Conservation (phyloP, 2,113 vertebrate genomes). For the Lampris megalopsis region DNA sequence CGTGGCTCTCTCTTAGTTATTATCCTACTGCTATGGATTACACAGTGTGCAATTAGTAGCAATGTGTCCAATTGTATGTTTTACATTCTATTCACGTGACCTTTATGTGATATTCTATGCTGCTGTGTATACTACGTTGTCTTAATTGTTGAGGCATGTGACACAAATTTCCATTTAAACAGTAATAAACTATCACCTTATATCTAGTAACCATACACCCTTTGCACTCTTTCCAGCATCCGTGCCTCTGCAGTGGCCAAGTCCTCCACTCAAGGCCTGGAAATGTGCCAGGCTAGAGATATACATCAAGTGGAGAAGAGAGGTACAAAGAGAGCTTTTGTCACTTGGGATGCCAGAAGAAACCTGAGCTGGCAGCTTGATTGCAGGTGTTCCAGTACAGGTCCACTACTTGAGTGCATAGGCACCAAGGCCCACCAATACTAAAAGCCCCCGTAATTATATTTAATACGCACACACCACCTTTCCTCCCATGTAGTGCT, state of each 20-base stretch:
- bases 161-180: too few species aligned
- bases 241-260: neutral
- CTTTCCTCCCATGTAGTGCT: neutral
- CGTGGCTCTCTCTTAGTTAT: too few species aligned
- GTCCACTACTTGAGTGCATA: neutral
- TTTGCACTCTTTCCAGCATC: neutral
- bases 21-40: too few species aligned
- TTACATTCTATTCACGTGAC: too few species aligned
- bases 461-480: neutral
- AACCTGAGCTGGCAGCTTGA: slow-evolving; percentile 4
- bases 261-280: neutral
- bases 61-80: too few species aligned
- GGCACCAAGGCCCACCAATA: neutral
- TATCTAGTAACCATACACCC: neutral
- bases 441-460: too few species aligned
- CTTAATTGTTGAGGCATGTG: too few species aligned
- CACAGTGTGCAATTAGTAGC: too few species aligned
- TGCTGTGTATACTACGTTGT: too few species aligned
- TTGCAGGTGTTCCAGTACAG: slow-evolving; percentile 33
- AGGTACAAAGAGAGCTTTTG: slow-evolving; percentile 29
- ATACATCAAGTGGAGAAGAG: slow-evolving; percentile 19
- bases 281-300: neutral
- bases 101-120: too few species aligned
- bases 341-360: slow-evolving; percentile 9
- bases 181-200: too few species aligned